Conservation (phyloP, 1,140 invertebrate species). For the Trichoplusia ni region DNA sequence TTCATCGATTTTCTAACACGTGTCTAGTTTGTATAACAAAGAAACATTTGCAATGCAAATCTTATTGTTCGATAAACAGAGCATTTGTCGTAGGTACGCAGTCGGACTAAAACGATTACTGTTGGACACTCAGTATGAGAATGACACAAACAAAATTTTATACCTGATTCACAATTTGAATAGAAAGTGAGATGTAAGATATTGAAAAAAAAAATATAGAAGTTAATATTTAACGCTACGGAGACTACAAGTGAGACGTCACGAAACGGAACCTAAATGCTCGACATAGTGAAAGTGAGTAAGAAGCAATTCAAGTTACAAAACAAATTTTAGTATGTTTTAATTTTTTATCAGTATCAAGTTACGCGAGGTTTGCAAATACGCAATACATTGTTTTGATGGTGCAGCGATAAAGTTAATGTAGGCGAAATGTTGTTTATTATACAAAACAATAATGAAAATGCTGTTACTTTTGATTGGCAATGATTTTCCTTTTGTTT, state of each 20-base stretch:
- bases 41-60: constrained; percentile 42
- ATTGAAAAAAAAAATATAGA: constrained; percentile 44
- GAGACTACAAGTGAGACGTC: constrained; percentile 51
- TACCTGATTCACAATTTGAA: constrained; percentile 41
- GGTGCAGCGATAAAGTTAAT: constrained; percentile 27
- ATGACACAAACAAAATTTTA: constrained; percentile 35
- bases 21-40: constrained; percentile 50
- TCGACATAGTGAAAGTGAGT: constrained; percentile 69
- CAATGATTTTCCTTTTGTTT: constrained; percentile 58
- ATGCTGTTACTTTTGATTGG: constrained; percentile 63
- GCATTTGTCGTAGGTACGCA: constrained; percentile 16
- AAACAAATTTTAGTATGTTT: constrained; percentile 44
- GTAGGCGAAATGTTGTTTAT: constrained; percentile 15
- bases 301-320: constrained; percentile 62
- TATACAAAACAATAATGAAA: constrained; percentile 25
- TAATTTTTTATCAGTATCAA: constrained; percentile 28
- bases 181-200: constrained; percentile 57
- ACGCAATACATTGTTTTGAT: constrained; percentile 6
- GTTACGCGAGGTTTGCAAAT: constrained; percentile 9
- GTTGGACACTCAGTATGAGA: constrained; percentile 1
- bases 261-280: constrained; percentile 66
- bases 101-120: constrained; percentile 16
- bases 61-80: constrained; percentile 35
- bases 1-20: constrained; percentile 59
- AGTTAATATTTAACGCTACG: constrained; percentile 47